Conservation (phyloP, 2,797 vertebrate genomes). For the Gallinago stenura region DNA sequence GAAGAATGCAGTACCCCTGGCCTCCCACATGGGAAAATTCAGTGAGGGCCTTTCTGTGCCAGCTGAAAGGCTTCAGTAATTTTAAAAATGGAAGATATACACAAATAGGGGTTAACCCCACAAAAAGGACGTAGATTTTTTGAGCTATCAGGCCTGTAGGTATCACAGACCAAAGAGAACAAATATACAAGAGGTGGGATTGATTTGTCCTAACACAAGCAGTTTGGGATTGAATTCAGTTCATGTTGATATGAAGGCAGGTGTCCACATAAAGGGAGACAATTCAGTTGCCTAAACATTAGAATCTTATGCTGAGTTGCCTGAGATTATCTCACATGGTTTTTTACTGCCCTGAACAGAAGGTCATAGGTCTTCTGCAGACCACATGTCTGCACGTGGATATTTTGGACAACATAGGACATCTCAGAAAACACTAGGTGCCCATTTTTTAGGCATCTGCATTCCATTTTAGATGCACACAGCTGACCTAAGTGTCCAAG, state of each 20-base stretch:
- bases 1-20: not conserved
- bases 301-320: not conserved
- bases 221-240: not conserved
- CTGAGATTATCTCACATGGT: not conserved
- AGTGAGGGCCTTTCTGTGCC: fast-evolving
- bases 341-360: not conserved
- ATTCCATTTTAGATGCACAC: not conserved
- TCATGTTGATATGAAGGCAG: not conserved
- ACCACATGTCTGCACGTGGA: fast-evolving
- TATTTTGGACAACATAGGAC: not conserved
- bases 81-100: not conserved
- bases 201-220: not conserved
- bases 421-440: not conserved
- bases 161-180: not conserved
- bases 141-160: not conserved
- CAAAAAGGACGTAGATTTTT: not conserved
- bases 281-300: not conserved
- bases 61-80: not conserved
- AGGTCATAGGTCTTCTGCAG: not conserved
- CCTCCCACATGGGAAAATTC: not conserved
- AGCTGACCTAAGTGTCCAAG: not conserved
- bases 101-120: not conserved
- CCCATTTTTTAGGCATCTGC: not conserved
- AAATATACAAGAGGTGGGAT: not conserved
- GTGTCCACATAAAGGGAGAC: not conserved